Conservation (phyloP, 2,113 vertebrate genomes). For the Urocitellus parryii region DNA sequence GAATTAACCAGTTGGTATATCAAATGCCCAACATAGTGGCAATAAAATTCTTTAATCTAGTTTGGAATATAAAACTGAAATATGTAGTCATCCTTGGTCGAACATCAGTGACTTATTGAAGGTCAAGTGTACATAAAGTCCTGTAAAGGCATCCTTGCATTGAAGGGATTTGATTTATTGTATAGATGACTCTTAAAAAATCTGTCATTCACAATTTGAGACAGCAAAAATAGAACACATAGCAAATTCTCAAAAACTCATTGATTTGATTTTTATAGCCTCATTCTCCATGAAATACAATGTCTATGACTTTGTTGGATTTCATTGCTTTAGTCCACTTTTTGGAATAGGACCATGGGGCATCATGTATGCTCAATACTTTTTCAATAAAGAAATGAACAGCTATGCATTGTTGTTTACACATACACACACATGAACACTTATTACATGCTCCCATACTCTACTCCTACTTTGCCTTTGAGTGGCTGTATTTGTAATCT, state of each 20-base stretch:
- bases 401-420: neutral
- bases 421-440: no score
- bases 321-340: neutral
- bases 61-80: neutral
- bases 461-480: neutral
- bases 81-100: neutral
- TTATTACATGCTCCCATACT: neutral
- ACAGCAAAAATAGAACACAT: neutral
- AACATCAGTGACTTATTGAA: neutral
- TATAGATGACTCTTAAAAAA: neutral
- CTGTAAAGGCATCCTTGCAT: neutral
- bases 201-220: neutral
- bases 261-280: neutral
- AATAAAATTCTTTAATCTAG: neutral
- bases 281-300: neutral
- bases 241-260: neutral
- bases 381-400: neutral
- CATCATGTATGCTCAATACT: neutral
- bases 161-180: neutral
- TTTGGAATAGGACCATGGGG: neutral
- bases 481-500: neutral
- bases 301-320: neutral
- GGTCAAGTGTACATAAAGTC: neutral
- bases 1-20: neutral
- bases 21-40: neutral